Conservation (phyloP, 2,113 vertebrate genomes). For the Rostratula benghalensis region DNA sequence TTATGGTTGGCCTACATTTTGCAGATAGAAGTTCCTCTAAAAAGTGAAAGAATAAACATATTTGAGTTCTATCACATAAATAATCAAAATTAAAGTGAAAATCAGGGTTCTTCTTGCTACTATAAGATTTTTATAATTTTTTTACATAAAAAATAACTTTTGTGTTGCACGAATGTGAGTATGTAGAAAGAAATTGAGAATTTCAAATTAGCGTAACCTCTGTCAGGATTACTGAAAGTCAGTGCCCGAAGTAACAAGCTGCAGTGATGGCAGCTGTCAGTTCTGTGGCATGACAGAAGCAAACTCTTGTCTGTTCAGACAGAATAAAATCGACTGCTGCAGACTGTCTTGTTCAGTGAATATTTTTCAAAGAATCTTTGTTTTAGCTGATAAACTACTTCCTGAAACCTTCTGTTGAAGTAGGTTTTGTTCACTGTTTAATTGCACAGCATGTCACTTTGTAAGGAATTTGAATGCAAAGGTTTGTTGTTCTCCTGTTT, state of each 20-base stretch:
- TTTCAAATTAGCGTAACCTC: background rate
- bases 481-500: fast-evolving
- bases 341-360: background rate
- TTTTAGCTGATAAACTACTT: background rate
- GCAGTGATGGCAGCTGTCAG: background rate
- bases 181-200: background rate
- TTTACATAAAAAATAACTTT: background rate
- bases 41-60: background rate
- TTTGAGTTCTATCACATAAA: background rate
- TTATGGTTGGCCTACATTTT: background rate
- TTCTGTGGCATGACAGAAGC: background rate
- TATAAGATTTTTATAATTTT: background rate
- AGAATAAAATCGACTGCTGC: background rate
- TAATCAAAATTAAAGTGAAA: background rate
- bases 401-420: background rate
- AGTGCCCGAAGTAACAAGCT: background rate
- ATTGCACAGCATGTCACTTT: background rate
- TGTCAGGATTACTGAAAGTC: background rate
- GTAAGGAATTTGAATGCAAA: background rate
- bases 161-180: background rate
- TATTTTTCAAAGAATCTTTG: background rate
- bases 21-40: background rate
- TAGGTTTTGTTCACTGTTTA: background rate
- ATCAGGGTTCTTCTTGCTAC: background rate
- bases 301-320: background rate